Percentiles rank a stretch among this genome's conserved stretches.
Conservation (phyloP, 2,113 vertebrate species). For the Bostrychus sinensis region DNA sequence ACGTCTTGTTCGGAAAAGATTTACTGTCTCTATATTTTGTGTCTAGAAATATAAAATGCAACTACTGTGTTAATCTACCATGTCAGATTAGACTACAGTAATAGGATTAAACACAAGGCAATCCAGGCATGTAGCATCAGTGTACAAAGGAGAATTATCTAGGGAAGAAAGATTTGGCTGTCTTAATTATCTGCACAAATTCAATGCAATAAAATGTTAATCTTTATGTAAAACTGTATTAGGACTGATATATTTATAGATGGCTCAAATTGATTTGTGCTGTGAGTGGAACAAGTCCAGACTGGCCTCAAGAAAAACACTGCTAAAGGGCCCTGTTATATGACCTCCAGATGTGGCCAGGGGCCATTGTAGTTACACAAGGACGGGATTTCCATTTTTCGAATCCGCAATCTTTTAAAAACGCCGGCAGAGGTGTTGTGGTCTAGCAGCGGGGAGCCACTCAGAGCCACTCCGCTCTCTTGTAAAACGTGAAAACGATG, state of each 20-base stretch:
- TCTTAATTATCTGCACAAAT: slow-evolving; percentile 6
- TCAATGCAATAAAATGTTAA: background rate
- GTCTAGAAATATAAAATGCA: slow-evolving; percentile 15
- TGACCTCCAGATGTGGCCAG: background rate
- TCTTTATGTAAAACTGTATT: background rate
- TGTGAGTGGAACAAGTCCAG: background rate
- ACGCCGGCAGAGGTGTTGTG: too few relatives aligned
- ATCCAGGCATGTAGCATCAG: slow-evolving; percentile 13
- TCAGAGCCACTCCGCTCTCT: too few relatives aligned
- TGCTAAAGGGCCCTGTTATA: background rate
- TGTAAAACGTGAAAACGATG: too few relatives aligned
- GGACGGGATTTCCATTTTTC: too few relatives aligned
- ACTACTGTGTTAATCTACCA: slow-evolving; percentile 30
- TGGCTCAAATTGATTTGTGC: slow-evolving; percentile 10
- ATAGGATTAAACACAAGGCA: slow-evolving; percentile 25
- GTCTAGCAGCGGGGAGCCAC: too few relatives aligned
- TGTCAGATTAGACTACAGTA: slow-evolving; percentile 30
- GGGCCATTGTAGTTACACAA: too few relatives aligned
- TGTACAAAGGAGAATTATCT: background rate
- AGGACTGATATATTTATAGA: slow-evolving; percentile 1
- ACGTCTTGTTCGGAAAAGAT: background rate
- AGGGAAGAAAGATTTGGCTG: slow-evolving; percentile 5
- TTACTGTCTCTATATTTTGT: slow-evolving; percentile 11
- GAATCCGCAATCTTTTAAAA: too few relatives aligned
- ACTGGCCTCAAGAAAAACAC: background rate